These are phyloP conservation scores for Eupithecia subumbrata DNA, from an alignment of 2,888 invertebrate genomes.

Conservation along the genomic window DNA sequence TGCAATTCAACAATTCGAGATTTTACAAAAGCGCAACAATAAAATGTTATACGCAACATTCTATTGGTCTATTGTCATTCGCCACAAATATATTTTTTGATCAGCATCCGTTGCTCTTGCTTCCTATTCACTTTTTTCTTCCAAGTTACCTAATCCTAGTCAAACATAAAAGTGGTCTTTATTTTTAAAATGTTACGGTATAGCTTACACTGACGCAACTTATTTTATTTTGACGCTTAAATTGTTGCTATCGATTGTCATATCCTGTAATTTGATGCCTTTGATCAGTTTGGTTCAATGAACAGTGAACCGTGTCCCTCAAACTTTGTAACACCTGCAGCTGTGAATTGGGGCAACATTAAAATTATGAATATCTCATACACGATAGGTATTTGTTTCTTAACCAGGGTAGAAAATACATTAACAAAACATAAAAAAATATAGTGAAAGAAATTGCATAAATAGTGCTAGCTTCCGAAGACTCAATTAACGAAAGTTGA, in stretches of 20 bases:
- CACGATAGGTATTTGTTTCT: neutral
- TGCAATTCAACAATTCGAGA: conserved; percentile 32
- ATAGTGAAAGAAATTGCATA: neutral
- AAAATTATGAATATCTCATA: neutral
- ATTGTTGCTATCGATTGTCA: conserved; percentile 69
- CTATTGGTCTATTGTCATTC: conserved; percentile 37
- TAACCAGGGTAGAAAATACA: neutral
- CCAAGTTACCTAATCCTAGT: conserved; percentile 37
- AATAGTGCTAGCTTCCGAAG: no score
- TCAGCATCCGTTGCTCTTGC: conserved; percentile 59
- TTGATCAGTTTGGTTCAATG: conserved; percentile 36
- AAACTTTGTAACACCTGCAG: conserved; percentile 21
- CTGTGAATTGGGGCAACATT: neutral
- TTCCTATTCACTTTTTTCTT: conserved; percentile 56
- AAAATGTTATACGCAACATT: conserved; percentile 35
- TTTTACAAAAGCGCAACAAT: conserved; percentile 40
- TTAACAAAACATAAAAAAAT: neutral
- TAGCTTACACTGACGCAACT: conserved; percentile 35
- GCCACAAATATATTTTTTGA: conserved; percentile 48
- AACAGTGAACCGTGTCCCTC: conserved; percentile 15
- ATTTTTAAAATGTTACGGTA: conserved; percentile 41
- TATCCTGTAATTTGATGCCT: conserved; percentile 77
- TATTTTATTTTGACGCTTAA: conserved; percentile 54
- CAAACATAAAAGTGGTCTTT: conserved; percentile 27
- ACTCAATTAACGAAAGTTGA: no score